These are phyloP conservation scores for Chrysotoxum bicinctum DNA, from an alignment of 2,888 invertebrate species.

Conservation along the genomic window DNA sequence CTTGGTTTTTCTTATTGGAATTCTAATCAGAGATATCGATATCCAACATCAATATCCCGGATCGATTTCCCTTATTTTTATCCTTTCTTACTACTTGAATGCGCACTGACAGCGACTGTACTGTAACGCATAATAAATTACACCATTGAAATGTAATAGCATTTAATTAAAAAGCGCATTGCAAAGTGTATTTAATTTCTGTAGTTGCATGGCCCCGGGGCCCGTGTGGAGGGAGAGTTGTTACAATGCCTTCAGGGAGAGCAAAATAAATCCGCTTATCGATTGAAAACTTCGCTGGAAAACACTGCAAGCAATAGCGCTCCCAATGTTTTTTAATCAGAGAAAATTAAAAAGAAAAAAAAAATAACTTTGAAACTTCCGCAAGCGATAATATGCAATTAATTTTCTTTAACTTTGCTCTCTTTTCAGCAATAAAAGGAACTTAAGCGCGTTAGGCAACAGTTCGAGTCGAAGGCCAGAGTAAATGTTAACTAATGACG, in stretches of 20 bases:
- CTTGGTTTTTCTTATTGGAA: slow-evolving; percentile 40
- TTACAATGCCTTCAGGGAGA: slow-evolving; percentile 10
- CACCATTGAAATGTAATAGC: slow-evolving; percentile 61
- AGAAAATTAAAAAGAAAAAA: slow-evolving; percentile 6
- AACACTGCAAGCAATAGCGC: not conserved
- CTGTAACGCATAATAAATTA: slow-evolving; percentile 51
- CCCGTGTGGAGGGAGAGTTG: not conserved
- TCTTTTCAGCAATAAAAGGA: not conserved
- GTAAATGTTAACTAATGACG: not conserved
- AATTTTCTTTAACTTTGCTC: slow-evolving; percentile 52
- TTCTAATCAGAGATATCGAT: slow-evolving; percentile 49
- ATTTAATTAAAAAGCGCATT: slow-evolving; percentile 69
- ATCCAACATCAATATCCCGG: slow-evolving; percentile 17
- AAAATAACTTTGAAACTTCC: slow-evolving; percentile 36
- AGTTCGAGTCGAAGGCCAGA: not conserved
- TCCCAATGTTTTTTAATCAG: slow-evolving; percentile 20
- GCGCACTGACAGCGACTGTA: too few relatives aligned
- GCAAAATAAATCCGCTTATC: slow-evolving; percentile 59
- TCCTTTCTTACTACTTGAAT: too few relatives aligned
- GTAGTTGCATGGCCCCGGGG: not conserved
- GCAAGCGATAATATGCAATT: slow-evolving; percentile 64
- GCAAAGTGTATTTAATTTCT: slow-evolving; percentile 39
- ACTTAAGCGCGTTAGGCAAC: not conserved
- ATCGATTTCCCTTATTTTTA: slow-evolving; percentile 7
- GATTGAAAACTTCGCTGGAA: slow-evolving; percentile 33